Evolutionary conservation across 2,888 invertebrate species (phyloP).

Genomic region (Heliconius charithonia): DNA sequence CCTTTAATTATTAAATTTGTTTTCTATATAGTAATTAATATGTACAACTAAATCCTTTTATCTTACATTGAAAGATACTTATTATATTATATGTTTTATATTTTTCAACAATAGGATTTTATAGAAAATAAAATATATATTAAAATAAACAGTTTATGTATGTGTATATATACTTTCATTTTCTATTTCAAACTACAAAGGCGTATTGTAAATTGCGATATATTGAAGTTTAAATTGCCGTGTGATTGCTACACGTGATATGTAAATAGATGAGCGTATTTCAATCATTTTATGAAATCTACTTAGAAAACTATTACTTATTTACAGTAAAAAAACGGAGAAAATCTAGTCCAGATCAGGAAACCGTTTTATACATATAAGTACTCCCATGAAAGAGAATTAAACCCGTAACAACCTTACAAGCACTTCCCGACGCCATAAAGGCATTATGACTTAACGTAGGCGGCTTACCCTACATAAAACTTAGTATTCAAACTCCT

Average conservation of each 20-base stretch:
- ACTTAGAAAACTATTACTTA: neutral
- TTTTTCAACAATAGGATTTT: neutral
- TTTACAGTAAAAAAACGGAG: neutral
- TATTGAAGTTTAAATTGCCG: slow-evolving; percentile 6
- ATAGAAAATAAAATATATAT: neutral
- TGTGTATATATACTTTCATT: neutral
- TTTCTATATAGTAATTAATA: no score
- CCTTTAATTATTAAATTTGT: no score
- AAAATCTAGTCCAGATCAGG: neutral
- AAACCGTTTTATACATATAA: neutral
- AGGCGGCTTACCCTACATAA: slow-evolving; percentile 13
- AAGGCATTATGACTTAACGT: neutral
- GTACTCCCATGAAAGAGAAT: neutral
- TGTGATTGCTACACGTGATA: neutral
- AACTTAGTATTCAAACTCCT: neutral
- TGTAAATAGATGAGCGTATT: neutral
- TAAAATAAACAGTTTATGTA: neutral
- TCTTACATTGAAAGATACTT: no score
- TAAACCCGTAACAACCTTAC: neutral
- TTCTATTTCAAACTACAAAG: neutral
- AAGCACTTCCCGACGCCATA: neutral
- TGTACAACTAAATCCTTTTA: no score
- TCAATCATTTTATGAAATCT: neutral
- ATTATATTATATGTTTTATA: neutral
- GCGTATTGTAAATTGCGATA: neutral